phyloP scores from a whole-genome alignment of 2,113 vertebrate species.

The Otus sunia region DNA sequence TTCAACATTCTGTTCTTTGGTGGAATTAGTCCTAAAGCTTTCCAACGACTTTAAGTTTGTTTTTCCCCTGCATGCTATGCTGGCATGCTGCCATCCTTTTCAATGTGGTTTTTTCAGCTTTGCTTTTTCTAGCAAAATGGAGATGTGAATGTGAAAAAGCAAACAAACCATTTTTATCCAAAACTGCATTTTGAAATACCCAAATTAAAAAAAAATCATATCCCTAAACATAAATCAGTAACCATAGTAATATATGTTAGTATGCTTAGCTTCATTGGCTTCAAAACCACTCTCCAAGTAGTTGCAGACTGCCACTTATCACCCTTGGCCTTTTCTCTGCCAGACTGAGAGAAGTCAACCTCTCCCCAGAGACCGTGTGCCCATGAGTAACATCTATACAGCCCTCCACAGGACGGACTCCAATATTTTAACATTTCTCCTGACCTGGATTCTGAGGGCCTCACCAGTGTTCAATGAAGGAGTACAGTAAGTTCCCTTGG shows the following conservation, averaged over 20 bases:
- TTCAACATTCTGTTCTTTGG: constrained; percentile 49
- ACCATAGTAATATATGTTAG: neutral
- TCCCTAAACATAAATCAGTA: neutral
- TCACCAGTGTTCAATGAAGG: neutral
- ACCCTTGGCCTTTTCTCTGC: neutral
- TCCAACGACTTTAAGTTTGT: constrained; percentile 32
- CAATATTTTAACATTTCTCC: neutral
- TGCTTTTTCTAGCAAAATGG: neutral
- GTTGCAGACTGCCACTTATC: neutral
- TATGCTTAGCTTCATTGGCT: neutral
- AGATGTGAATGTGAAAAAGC: neutral
- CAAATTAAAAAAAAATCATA: neutral
- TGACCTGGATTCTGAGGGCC: neutral
- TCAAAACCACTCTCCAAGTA: neutral
- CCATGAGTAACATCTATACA: neutral
- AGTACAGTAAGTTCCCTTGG: neutral
- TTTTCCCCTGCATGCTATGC: neutral
- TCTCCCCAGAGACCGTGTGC: neutral
- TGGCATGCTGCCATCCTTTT: neutral
- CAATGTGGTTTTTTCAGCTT: neutral
- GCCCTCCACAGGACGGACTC: neutral
- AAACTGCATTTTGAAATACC: neutral
- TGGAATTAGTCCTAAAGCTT: constrained; percentile 36
- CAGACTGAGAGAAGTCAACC: neutral
- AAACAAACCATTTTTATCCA: neutral